Evolutionary conservation across 2,113 vertebrate species (phyloP), one percentile per base, ranked within the genome.

Genomic region (Brachionichthys hirsutus): DNA sequence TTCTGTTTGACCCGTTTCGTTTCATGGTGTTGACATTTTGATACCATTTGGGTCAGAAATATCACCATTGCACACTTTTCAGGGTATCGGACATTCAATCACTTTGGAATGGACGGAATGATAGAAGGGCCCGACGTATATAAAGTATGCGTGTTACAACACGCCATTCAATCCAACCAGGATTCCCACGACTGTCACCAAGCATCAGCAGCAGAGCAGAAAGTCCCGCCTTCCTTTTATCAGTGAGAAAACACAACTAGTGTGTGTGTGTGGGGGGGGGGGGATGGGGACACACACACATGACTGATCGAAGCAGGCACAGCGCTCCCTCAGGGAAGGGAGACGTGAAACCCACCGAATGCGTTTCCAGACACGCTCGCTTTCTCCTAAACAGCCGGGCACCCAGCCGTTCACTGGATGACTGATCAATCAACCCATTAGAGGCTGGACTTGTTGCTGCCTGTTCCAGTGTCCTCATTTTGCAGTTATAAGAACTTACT

Each of bases 151-250:
- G n/a, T n/a, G n/a, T 30, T 30, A 30, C 22, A 1, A 30, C 42
- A 24, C 24, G n/a, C n/a, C n/a, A n/a, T 61, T 19, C 13, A 14
- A 12, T 2, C n/a, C 8, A 13, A 12, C 18, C 9, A 15, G 13
- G 22, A n/a, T 18, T 13, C 14, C 11, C 47, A 18, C 41, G 17
- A 55, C 16, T 24, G 15, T 64, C 66, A 50, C 18, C 18, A 40
- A 49, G 15, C 34, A 55, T 76, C 20, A 65, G 6, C 61, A 60
- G 17, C 49, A 8, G 5, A 51, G 64, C 64, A 57, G 41, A 62
- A 62, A 53, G 50, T 35, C 45, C 12, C 14, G 19, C 41, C 18
- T 41, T 38, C 16, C 16, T 50, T 48, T 22, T 60, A 43, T 42
- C 34, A 30, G 7, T 38, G 18, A 38, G 34, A 24, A 13, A 49